Percentiles rank a stretch among this genome's conserved stretches.
Evolutionary conservation across 2,113 vertebrate species (phyloP).

Genomic region (Perca schrenkii): DNA sequence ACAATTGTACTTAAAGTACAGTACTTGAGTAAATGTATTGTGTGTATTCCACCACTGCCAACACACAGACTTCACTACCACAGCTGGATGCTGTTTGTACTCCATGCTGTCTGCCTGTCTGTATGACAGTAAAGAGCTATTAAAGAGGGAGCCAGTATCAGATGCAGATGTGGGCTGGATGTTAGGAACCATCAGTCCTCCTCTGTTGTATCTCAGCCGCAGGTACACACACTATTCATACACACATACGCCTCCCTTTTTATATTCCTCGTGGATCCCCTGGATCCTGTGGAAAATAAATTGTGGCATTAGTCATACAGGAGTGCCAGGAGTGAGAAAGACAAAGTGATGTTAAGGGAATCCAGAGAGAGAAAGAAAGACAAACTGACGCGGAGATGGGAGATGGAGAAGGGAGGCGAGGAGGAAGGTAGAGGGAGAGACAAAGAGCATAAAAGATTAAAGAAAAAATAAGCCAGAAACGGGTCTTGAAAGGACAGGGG

Average conservation of each 20-base stretch:
- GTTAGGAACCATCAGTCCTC: constrained; percentile 17
- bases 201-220: constrained; percentile 28
- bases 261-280: constrained; percentile 27
- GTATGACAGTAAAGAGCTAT: constrained; percentile 53
- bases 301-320: constrained; percentile 43
- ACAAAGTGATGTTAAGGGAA: constrained; percentile 19
- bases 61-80: background rate
- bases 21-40: too few species aligned
- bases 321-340: constrained; percentile 17
- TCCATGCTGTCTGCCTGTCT: constrained; percentile 4
- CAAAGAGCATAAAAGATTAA: constrained; percentile 30
- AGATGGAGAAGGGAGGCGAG: constrained; percentile 6
- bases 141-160: constrained; percentile 31
- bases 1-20: too few species aligned
- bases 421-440: constrained; percentile 15
- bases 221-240: constrained; percentile 18
- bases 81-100: constrained; percentile 17
- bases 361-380: constrained; percentile 23
- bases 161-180: constrained; percentile 55
- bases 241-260: constrained; percentile 9
- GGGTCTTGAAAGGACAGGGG: background rate
- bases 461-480: background rate
- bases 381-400: constrained; percentile 7
- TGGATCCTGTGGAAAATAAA: constrained; percentile 53
- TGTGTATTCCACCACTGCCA: background rate